Percentiles rank a stretch among this genome's conserved stretches.
Conservation (phyloP, 2,888 invertebrate genomes). For the Tuta absoluta region DNA sequence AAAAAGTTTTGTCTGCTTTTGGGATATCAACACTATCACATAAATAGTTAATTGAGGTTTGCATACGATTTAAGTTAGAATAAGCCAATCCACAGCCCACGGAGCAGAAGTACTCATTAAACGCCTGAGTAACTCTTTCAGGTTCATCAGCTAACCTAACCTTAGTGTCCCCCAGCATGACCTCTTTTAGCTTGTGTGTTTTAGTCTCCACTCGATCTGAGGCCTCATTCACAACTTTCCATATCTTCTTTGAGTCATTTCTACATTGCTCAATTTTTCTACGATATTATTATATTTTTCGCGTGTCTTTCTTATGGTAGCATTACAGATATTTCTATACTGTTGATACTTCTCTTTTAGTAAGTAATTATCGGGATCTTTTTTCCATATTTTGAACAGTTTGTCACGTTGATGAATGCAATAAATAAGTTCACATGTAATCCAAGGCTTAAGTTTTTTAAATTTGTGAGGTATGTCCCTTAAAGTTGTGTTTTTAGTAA, state of each 20-base stretch:
- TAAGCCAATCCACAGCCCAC: background rate
- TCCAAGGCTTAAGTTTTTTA: background rate
- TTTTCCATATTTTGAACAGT: background rate
- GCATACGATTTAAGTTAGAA: background rate
- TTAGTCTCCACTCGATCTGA: background rate
- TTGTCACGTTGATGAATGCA: slow-evolving; percentile 2
- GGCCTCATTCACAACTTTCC: no score
- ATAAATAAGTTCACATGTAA: background rate
- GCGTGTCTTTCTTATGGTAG: background rate
- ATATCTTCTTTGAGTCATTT: no score
- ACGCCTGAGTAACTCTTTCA: background rate
- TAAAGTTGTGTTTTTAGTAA: background rate
- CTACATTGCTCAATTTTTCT: no score
- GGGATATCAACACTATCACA: background rate
- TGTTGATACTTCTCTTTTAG: background rate
- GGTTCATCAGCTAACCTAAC: background rate
- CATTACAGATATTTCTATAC: background rate
- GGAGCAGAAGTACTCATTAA: slow-evolving; percentile 2
- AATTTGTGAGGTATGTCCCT: background rate
- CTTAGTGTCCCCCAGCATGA: background rate
- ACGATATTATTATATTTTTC: no score
- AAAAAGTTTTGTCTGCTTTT: background rate
- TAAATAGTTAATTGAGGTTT: background rate
- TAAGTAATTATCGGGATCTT: background rate
- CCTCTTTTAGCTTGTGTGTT: background rate